Evolutionary conservation across 2,797 vertebrate species (phyloP).

Genomic region (Scyliorhinus canicula): DNA sequence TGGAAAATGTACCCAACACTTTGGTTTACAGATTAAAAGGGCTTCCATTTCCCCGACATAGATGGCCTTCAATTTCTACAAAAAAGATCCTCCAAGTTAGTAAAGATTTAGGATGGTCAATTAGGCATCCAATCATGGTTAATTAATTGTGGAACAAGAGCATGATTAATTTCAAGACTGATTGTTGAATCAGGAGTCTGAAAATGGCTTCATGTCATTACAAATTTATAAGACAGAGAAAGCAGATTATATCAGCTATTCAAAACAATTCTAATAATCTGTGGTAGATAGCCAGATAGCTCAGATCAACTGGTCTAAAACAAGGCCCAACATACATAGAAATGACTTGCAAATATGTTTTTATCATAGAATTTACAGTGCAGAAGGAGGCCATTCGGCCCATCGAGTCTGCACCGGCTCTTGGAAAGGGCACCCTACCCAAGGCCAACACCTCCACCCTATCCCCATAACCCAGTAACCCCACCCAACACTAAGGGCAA

Average conservation of each 20-base stretch:
- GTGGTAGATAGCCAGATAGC: neutral
- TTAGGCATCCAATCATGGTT: neutral
- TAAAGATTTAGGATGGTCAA: neutral
- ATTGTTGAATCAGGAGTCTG: neutral
- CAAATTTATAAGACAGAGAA: no score
- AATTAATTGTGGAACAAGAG: neutral
- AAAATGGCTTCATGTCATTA: neutral
- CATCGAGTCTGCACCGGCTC: no score
- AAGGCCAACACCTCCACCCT: no score
- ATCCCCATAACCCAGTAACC: no score
- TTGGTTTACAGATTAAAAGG: neutral
- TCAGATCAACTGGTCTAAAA: neutral
- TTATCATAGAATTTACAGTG: no score
- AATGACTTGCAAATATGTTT: neutral
- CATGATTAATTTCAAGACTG: neutral
- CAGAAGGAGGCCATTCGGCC: no score
- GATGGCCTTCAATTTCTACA: neutral
- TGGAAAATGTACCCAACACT: no score
- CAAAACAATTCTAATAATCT: neutral
- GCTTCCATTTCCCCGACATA: neutral
- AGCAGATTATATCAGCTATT: neutral
- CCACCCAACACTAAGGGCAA: no score
- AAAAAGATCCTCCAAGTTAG: neutral
- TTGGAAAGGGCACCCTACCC: no score
- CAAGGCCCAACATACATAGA: neutral